Conservation (phyloP, 2,888 invertebrate genomes). For the Lochmaea capreae region DNA sequence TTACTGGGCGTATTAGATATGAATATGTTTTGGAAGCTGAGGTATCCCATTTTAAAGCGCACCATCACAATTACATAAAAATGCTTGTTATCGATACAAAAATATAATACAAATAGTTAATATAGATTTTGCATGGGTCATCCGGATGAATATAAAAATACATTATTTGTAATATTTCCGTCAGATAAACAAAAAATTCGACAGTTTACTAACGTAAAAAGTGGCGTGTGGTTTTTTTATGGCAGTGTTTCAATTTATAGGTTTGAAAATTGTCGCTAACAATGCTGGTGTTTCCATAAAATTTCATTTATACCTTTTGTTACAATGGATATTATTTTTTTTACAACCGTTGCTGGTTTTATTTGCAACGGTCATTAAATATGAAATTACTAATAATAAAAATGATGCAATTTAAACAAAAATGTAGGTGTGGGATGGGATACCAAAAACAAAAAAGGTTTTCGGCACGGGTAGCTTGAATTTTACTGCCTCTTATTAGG, state of each 20-base stretch:
- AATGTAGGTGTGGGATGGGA: too few relatives aligned
- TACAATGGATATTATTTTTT: background rate
- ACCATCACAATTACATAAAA: too few relatives aligned
- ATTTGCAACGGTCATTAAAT: background rate
- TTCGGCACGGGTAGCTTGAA: background rate
- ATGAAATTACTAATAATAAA: background rate
- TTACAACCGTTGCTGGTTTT: background rate
- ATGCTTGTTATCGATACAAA: too few relatives aligned
- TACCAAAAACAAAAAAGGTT: too few relatives aligned
- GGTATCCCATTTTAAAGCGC: too few relatives aligned
- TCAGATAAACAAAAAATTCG: background rate
- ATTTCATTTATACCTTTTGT: background rate
- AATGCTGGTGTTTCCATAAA: background rate
- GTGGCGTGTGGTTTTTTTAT: background rate
- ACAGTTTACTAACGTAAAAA: background rate
- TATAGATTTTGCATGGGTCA: background rate
- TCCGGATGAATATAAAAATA: background rate
- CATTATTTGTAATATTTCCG: conserved; percentile 4
- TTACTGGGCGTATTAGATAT: too few relatives aligned
- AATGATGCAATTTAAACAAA: background rate
- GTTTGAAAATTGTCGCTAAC: background rate
- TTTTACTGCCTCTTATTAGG: too few relatives aligned
- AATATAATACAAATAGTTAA: too few relatives aligned
- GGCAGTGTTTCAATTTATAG: background rate
- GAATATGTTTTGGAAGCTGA: too few relatives aligned